A percentile compares a stretch with the other conserved stretches of the same genome.
Evolutionary conservation across 92 coral and sea anemone species (phyloP).

Genomic region (Parazoanthus atlanticus): DNA sequence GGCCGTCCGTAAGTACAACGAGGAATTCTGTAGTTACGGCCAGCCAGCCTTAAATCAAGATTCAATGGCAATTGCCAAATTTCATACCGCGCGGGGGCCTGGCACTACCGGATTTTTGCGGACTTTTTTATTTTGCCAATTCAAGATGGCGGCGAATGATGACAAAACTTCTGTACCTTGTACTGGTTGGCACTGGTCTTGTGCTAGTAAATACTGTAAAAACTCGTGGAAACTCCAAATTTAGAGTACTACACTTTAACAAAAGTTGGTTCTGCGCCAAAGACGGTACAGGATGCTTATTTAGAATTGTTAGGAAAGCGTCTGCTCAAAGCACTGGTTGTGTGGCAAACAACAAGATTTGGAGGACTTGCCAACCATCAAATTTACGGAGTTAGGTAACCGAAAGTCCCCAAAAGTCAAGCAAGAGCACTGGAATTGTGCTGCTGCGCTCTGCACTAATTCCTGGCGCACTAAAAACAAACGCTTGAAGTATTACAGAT

Average conservation of each 20-base stretch:
- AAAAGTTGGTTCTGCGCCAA: not conserved
- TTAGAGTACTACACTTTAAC: not conserved
- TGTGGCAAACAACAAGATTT: not conserved
- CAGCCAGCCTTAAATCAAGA: no score
- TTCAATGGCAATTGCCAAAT: constrained; percentile 20
- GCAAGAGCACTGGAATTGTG: constrained; percentile 60
- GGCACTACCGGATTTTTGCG: constrained; percentile 63
- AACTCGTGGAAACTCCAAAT: constrained; percentile 30
- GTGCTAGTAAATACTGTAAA: constrained; percentile 29
- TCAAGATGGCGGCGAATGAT: constrained; percentile 40
- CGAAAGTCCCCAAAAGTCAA: not conserved
- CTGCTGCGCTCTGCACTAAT: constrained; percentile 54
- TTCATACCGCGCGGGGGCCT: constrained; percentile 58
- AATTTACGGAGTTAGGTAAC: constrained; percentile 27
- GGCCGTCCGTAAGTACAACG: no score
- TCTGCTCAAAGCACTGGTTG: not conserved
- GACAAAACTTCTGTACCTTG: not conserved
- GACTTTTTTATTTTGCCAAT: constrained; percentile 45
- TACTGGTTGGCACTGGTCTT: constrained; percentile 19
- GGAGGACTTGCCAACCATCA: constrained; percentile 36
- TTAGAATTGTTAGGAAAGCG: constrained; percentile 1
- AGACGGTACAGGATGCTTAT: not conserved
- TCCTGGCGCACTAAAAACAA: constrained; percentile 61
- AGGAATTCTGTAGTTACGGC: no score
- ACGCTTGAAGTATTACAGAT: constrained; percentile 40